These are phyloP conservation scores for Lycia hirtaria DNA, from an alignment of 2,888 invertebrate genomes.

Conservation along the genomic window DNA sequence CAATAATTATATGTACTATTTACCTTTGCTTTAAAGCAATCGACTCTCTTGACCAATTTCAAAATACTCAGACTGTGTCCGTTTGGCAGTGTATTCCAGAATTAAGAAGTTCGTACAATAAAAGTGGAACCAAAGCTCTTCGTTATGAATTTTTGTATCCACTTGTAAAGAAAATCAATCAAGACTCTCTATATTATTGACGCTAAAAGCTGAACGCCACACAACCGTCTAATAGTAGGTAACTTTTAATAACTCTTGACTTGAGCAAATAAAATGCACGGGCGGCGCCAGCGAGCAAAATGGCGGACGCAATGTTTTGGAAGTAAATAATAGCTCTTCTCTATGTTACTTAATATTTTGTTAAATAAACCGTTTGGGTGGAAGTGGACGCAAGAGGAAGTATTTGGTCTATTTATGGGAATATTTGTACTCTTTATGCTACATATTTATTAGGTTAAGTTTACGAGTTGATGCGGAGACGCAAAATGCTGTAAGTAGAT, in stretches of 20 bases:
- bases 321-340: conserved; percentile 19
- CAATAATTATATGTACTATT: too few species aligned
- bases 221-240: too few species aligned
- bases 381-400: not conserved
- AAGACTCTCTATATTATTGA: too few species aligned
- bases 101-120: too few species aligned
- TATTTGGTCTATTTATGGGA: conserved; percentile 5
- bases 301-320: conserved; percentile 13
- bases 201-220: too few species aligned
- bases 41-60: too few species aligned
- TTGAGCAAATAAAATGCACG: conserved; percentile 19
- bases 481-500: not conserved
- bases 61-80: too few species aligned
- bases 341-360: conserved; percentile 17
- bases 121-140: too few species aligned
- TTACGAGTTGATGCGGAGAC: not conserved
- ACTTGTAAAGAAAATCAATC: too few species aligned
- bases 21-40: too few species aligned
- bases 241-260: conserved; percentile 1
- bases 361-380: conserved; percentile 10
- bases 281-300: not conserved
- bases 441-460: conserved; percentile 2
- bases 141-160: too few species aligned
- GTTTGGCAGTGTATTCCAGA: too few species aligned
- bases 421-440: not conserved